Evolutionary conservation across 2,113 vertebrate genomes (phyloP), one percentile per base, ranked within the genome.

Genomic region (Microcebus griseorufus): DNA sequence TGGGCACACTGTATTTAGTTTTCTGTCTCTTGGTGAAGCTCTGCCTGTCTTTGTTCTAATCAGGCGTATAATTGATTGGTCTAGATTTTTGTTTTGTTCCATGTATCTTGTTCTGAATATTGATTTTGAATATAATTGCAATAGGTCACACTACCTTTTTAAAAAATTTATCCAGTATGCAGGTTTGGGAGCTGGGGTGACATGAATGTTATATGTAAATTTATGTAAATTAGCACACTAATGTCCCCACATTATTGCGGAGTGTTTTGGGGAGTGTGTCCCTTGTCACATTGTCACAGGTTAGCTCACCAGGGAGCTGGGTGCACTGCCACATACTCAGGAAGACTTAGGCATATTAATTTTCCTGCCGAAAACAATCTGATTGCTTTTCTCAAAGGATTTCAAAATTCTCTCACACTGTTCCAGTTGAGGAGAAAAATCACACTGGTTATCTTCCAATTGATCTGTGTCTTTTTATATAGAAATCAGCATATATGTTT

Each of bases 151-250:
- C 55, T 83, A 6, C 42, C 48, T 75, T 90, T 86, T 88, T 64
- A 34, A 92, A 92, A 92, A 83, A 64, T 37, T 3, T 53, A 80
- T 55, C 75, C 42, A 8, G 16, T 23, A 0, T 27, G 58, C 69
- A 39, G 73, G 58, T 93, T 75, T 75, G 79, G 69, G 72, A 94
- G 89, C 62, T 48, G 51, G 48, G 64, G 62, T 72, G 78, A 75
- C 27, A 42, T 3, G 72, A 79, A 83, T 76, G 62, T 16, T 55
- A 10, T 12, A 90, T 96, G 96, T 62, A 96, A 97, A 94, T 97
- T 0, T 65, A 86, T 94, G 87, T 5, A 90, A 97, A 96, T 81
- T 0, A 23, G 1, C 2, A 86, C 85, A 88, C 88, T 83, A 53
- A 93, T 60, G 9, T 1, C 8, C 39, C 4, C 0, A 11, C 37